These are phyloP conservation scores for Ormyrus labotus DNA, from an alignment of 2,888 invertebrate species.

Conservation along the genomic window DNA sequence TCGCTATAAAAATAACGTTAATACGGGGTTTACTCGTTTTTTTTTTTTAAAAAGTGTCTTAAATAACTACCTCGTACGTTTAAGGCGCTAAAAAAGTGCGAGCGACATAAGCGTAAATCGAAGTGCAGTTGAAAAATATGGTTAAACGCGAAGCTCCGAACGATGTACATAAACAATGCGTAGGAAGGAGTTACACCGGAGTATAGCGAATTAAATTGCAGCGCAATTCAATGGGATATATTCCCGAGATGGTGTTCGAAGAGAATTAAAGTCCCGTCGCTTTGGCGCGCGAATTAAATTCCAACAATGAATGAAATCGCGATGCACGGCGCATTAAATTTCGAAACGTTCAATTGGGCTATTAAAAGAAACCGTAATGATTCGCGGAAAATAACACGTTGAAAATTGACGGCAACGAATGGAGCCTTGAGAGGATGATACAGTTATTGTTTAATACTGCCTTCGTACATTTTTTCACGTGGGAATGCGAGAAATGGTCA, in stretches of 20 bases:
- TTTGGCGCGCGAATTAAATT: constrained; percentile 8
- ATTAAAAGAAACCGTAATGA: too few relatives aligned
- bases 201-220: background rate
- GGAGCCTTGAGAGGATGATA: too few relatives aligned
- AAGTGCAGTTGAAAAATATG: constrained; percentile 1
- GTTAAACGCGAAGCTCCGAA: background rate
- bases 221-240: too few relatives aligned
- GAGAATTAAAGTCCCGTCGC: background rate
- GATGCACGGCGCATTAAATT: background rate
- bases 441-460: background rate
- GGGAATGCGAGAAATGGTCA: background rate
- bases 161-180: constrained; percentile 12
- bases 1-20: too few relatives aligned
- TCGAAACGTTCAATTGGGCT: background rate
- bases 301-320: background rate
- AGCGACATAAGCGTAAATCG: background rate
- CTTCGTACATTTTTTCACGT: constrained; percentile 12
- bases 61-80: too few relatives aligned
- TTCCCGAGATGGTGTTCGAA: too few relatives aligned
- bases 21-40: too few relatives aligned
- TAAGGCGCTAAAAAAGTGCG: background rate
- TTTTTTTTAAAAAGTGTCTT: too few relatives aligned
- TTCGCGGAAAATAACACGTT: too few relatives aligned
- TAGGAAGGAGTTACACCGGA: background rate
- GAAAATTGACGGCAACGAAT: too few relatives aligned